These are phyloP conservation scores for Microdon myrmicae DNA, from an alignment of 2,888 invertebrate species.

Conservation along the genomic window DNA sequence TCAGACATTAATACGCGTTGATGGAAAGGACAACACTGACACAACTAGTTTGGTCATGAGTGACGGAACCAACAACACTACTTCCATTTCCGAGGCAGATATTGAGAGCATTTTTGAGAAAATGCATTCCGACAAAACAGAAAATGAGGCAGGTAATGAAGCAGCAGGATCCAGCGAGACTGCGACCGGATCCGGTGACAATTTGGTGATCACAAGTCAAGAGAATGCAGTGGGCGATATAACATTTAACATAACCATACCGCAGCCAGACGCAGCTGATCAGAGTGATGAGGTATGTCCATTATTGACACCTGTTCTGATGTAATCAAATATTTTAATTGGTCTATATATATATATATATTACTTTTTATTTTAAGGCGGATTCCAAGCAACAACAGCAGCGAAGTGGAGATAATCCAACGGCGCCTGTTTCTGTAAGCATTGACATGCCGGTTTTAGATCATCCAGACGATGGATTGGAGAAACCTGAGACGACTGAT, in stretches of 20 bases:
- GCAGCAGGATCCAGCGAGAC: constrained; percentile 23
- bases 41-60: constrained; percentile 24
- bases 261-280: constrained; percentile 60
- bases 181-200: constrained; percentile 57
- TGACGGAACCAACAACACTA: constrained; percentile 54
- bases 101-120: constrained; percentile 68
- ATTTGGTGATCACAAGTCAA: constrained; percentile 66
- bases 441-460: constrained; percentile 67
- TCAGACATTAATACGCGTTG: constrained; percentile 44
- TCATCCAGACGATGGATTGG: constrained; percentile 60
- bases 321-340: not conserved
- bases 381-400: constrained; percentile 24
- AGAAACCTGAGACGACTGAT: constrained; percentile 23
- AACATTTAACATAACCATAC: constrained; percentile 67
- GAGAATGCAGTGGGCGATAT: constrained; percentile 65
- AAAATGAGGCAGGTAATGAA: constrained; percentile 55
- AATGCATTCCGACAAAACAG: constrained; percentile 67
- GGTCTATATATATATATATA: no score
- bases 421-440: constrained; percentile 63
- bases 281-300: constrained; percentile 52
- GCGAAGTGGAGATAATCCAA: constrained; percentile 39
- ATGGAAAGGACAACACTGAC: constrained; percentile 53
- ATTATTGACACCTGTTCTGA: not conserved
- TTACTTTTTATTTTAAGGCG: no score
- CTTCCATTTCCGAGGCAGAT: constrained; percentile 62